Percentiles rank a stretch among this genome's conserved stretches.
These are phyloP conservation scores for Stigmatopora argus DNA, from an alignment of 2,113 vertebrate species.

Conservation along the genomic window DNA sequence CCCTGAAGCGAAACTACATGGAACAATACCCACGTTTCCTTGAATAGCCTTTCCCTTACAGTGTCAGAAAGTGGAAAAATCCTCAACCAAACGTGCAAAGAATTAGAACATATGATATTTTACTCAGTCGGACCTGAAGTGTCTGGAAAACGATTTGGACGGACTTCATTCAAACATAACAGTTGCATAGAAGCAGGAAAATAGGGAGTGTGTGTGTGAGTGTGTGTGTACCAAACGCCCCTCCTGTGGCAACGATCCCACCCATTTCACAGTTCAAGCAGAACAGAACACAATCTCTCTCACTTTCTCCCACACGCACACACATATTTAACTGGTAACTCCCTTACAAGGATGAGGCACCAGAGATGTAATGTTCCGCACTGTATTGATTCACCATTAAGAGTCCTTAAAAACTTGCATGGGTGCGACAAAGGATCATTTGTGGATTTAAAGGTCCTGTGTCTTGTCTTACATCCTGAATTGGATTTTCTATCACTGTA, in stretches of 20 bases:
- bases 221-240: slow-evolving; percentile 25
- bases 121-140: neutral
- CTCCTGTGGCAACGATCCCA: slow-evolving; percentile 40
- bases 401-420: slow-evolving; percentile 65
- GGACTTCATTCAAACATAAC: slow-evolving; percentile 12
- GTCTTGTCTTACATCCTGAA: slow-evolving; percentile 28
- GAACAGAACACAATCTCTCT: slow-evolving; percentile 61
- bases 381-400: slow-evolving; percentile 74
- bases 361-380: slow-evolving; percentile 61
- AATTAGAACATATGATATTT: slow-evolving; percentile 5
- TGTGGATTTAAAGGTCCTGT: slow-evolving; percentile 42
- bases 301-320: slow-evolving; percentile 17
- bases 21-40: slow-evolving; percentile 19
- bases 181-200: slow-evolving; percentile 32
- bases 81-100: neutral
- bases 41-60: neutral
- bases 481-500: slow-evolving; percentile 29
- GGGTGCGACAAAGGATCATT: slow-evolving; percentile 63
- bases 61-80: neutral
- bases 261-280: slow-evolving; percentile 69
- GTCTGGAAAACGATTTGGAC: neutral
- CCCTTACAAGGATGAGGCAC: slow-evolving; percentile 70
- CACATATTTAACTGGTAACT: slow-evolving; percentile 32
- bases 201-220: slow-evolving; percentile 16
- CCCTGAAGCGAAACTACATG: slow-evolving; percentile 30